Evolutionary conservation across 2,797 vertebrate species (phyloP).

Genomic region (Rhinatrema bivittatum): DNA sequence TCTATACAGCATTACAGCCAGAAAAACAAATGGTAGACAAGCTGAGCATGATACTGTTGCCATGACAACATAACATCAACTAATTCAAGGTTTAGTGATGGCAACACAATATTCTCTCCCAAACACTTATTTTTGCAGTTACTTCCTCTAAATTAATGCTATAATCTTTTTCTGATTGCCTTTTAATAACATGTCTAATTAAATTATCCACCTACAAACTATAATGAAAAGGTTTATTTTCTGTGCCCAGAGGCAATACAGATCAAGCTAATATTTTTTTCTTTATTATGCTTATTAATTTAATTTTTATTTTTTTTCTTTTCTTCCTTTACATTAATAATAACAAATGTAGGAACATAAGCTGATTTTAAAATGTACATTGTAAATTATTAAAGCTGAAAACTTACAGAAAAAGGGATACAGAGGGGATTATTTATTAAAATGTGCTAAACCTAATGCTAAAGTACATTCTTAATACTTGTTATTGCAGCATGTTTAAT

Average conservation of each 20-base stretch:
- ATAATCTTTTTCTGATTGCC: too few relatives aligned
- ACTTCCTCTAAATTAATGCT: neutral
- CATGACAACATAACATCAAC: conserved; percentile 25
- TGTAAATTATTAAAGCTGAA: too few relatives aligned
- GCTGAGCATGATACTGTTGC: conserved; percentile 12
- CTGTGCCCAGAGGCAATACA: rapidly evolving
- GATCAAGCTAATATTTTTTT: neutral
- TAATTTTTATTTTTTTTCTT: too few relatives aligned
- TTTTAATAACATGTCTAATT: neutral
- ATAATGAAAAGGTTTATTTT: neutral
- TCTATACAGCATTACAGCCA: conserved; percentile 15
- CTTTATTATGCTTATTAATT: too few relatives aligned
- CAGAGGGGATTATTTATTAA: too few relatives aligned
- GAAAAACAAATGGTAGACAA: conserved; percentile 28
- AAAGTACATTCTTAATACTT: too few relatives aligned
- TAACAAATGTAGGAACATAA: too few relatives aligned
- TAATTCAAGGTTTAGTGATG: conserved; percentile 24
- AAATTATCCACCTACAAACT: conserved; percentile 4
- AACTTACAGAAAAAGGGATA: too few relatives aligned
- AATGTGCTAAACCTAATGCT: too few relatives aligned
- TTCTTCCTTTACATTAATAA: too few relatives aligned
- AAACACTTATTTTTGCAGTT: neutral
- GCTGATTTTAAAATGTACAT: too few relatives aligned
- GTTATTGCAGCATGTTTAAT: too few relatives aligned
- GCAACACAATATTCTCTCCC: conserved; percentile 19